These are phyloP conservation scores for Heptranchias perlo DNA, from an alignment of 2,113 vertebrate genomes.

Conservation along the genomic window DNA sequence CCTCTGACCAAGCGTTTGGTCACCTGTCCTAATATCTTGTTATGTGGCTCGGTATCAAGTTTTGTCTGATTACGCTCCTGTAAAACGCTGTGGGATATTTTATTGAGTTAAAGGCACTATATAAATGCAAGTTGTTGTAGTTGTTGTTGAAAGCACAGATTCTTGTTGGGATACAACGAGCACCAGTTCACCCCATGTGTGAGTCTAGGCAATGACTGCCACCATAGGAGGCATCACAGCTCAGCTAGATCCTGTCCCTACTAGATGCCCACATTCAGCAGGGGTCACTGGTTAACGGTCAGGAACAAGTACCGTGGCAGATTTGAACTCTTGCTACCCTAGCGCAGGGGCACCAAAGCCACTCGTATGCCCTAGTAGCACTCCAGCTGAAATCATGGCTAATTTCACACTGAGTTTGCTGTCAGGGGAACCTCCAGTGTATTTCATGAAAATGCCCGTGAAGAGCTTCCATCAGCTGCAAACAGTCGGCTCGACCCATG, in stretches of 20 bases:
- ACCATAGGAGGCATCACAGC: not conserved
- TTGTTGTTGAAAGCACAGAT: not conserved
- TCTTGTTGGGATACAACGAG: not conserved
- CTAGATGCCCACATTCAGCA: not conserved
- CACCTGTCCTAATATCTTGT: too few relatives aligned
- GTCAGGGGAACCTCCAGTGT: not conserved
- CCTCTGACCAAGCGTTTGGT: not conserved
- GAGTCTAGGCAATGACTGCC: not conserved
- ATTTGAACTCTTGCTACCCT: not conserved
- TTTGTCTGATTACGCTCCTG: not conserved
- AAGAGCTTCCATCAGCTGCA: not conserved
- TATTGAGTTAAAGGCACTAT: not conserved
- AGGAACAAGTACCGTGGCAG: not conserved
- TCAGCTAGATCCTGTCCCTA: not conserved
- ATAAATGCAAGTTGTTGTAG: not conserved
- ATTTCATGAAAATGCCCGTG: too few relatives aligned
- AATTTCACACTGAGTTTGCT: not conserved
- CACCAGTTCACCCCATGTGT: not conserved
- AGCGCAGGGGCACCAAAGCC: not conserved
- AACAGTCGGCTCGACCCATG: not conserved
- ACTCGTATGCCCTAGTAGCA: not conserved
- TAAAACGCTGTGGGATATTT: not conserved
- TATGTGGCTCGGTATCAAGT: not conserved
- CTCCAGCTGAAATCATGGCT: not conserved
- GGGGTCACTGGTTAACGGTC: not conserved